phyloP scores from a whole-genome alignment of 2,113 vertebrate genomes.

The Thinocorus orbignyianus region DNA sequence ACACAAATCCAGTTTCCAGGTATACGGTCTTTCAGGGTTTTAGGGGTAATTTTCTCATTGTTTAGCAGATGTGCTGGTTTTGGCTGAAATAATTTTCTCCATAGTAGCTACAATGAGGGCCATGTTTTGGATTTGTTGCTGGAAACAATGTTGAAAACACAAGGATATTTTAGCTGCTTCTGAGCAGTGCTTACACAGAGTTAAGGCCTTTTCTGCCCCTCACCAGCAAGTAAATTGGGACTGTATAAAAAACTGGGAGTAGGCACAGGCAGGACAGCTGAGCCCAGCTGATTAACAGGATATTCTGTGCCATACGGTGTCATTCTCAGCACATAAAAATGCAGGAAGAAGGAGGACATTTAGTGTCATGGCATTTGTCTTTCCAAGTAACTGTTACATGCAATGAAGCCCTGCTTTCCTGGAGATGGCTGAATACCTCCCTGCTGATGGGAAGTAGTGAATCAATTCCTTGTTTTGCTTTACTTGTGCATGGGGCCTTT shows the following conservation, averaged over 20 bases:
- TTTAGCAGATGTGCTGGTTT: neutral
- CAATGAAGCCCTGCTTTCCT: neutral
- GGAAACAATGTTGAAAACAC: neutral
- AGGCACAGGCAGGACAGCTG: neutral
- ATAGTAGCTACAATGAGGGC: neutral
- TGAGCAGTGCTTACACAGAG: neutral
- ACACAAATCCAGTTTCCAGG: neutral
- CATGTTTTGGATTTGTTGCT: neutral
- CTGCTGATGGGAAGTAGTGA: neutral
- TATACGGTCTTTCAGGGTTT: neutral
- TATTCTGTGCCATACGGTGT: neutral
- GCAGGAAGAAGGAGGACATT: neutral
- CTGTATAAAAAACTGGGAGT: neutral
- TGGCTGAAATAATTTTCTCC: neutral
- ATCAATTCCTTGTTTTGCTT: neutral
- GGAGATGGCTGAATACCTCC: neutral
- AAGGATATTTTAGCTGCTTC: neutral
- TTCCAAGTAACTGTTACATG: neutral
- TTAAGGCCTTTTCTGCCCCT: neutral
- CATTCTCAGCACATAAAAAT: neutral
- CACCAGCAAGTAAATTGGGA: neutral
- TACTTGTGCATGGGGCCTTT: neutral
- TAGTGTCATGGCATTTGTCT: neutral
- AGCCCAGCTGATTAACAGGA: neutral
- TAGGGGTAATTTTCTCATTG: neutral